Conservation (phyloP, 2,888 invertebrate species). For the Diaperis boleti region DNA sequence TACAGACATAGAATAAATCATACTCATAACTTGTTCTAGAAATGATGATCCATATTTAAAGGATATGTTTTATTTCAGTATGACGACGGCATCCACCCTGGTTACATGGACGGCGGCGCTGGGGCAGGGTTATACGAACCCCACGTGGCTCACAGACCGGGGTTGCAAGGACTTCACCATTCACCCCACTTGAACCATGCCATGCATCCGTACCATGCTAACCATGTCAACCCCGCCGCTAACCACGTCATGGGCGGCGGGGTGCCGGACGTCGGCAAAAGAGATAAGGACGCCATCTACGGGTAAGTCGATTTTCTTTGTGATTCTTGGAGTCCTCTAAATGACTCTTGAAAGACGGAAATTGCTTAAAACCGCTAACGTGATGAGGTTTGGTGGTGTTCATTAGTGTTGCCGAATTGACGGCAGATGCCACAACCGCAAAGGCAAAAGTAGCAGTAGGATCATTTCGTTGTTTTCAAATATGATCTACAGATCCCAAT, state of each 20-base stretch:
- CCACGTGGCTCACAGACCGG: slow-evolving; percentile 76
- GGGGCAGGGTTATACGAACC: slow-evolving; percentile 79
- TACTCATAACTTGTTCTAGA: too few relatives aligned
- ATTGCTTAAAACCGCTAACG: slow-evolving; percentile 20
- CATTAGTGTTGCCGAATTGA: slow-evolving; percentile 1
- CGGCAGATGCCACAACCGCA: slow-evolving; percentile 1
- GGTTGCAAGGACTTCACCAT: slow-evolving; percentile 78
- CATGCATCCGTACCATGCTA: slow-evolving; percentile 85
- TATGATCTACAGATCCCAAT: slow-evolving; percentile 5
- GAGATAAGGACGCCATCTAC: slow-evolving; percentile 98
- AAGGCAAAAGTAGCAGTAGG: not conserved
- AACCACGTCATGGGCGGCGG: slow-evolving; percentile 87
- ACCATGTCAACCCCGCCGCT: slow-evolving; percentile 74
- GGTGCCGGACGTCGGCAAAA: slow-evolving; percentile 92
- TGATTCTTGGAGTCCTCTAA: slow-evolving; percentile 1
- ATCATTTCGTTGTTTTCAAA: slow-evolving; percentile 7
- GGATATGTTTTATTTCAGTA: slow-evolving; percentile 81
- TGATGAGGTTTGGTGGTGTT: slow-evolving; percentile 12
- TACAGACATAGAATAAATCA: too few relatives aligned
- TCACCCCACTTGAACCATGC: slow-evolving; percentile 85
- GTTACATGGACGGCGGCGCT: slow-evolving; percentile 86
- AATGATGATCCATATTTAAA: too few relatives aligned
- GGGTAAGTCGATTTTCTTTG: slow-evolving; percentile 79
- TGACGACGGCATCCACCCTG: slow-evolving; percentile 93
- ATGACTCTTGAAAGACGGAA: slow-evolving; percentile 4